These are phyloP conservation scores for Pomatorhinus ruficollis DNA, from an alignment of 2,113 vertebrate genomes.

Conservation along the genomic window DNA sequence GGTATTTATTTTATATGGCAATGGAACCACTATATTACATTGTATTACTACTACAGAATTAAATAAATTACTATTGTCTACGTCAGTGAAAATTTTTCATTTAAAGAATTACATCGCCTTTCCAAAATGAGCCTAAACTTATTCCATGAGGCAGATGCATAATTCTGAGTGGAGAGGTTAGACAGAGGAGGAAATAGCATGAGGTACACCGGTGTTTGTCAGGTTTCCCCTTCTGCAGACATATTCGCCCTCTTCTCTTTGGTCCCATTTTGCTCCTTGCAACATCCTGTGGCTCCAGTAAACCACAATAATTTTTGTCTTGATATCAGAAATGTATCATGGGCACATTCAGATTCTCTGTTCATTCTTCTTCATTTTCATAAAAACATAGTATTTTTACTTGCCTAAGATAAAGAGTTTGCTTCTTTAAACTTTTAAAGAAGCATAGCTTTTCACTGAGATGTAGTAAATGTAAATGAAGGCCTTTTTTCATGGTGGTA, in stretches of 20 bases:
- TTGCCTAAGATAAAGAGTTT: not conserved
- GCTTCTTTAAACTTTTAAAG: not conserved
- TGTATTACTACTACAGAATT: not conserved
- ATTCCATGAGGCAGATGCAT: not conserved
- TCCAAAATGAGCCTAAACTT: not conserved
- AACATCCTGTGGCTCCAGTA: not conserved
- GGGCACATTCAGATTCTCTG: not conserved
- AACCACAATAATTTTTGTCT: not conserved
- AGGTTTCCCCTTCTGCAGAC: not conserved
- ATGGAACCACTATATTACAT: not conserved
- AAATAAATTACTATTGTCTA: not conserved
- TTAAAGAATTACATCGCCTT: not conserved
- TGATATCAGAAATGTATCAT: not conserved
- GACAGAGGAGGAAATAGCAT: not conserved
- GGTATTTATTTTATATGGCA: not conserved
- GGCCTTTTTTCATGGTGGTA: not conserved
- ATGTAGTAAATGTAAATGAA: not conserved
- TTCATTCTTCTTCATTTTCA: not conserved
- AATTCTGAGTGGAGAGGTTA: not conserved
- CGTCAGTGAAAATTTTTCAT: not conserved
- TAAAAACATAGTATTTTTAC: not conserved
- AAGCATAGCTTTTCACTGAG: rapidly evolving
- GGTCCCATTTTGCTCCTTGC: not conserved
- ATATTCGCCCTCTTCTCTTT: not conserved
- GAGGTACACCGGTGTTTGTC: not conserved